Evolutionary conservation across 1,140 invertebrate genomes (phyloP), one percentile per base, ranked within the genome.

Genomic region (Hylyphantes graminicola): DNA sequence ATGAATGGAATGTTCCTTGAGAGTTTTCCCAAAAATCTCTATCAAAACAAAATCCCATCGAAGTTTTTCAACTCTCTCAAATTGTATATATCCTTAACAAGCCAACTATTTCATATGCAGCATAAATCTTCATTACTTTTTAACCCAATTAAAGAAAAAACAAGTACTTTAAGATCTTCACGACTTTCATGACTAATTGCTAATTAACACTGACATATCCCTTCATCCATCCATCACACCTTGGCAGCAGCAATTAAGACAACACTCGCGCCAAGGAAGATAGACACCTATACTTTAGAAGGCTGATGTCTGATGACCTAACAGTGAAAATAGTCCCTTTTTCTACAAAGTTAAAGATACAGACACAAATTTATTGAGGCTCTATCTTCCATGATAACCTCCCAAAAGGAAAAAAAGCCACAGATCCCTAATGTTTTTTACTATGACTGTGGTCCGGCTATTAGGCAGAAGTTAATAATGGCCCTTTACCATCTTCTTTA

Each of bases 401-500:
- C 59, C 19, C 21, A 55, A 53, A 57, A 15, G 59, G 15, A n/a
- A 59, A 10, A 57, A 59, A 59, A 59, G n/a, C 11, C 11, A 59
- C 11, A n/a, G 48, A 70, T 70, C 21, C 48, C 55, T 79, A 79
- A 79, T 79, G 77, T 67, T 54, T 53, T 79, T 35, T 19, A 35
- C 77, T 12, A 68, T 79, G 77, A 48, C 65, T 79, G 77, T 79
- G 77, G 77, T 79, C 77, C 54, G 53, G 50, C 59, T 64, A 78
- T 78, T 78, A 78, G 17, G 75, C 4, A 10, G 51, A 78, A 35
- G 75, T 78, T 78, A 78, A 78, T 78, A 67, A 78, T 78, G 75
- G 75, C 53, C 61, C 57, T 79, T 79, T 79, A 64, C 77, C 68
- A 68, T 68, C 77, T 57, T 70, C 77, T 54, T 15, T 57, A 21